Percentiles rank a stretch among this genome's conserved stretches.
Conservation (phyloP, 2,113 vertebrate genomes). For the Taurulus bubalis region DNA sequence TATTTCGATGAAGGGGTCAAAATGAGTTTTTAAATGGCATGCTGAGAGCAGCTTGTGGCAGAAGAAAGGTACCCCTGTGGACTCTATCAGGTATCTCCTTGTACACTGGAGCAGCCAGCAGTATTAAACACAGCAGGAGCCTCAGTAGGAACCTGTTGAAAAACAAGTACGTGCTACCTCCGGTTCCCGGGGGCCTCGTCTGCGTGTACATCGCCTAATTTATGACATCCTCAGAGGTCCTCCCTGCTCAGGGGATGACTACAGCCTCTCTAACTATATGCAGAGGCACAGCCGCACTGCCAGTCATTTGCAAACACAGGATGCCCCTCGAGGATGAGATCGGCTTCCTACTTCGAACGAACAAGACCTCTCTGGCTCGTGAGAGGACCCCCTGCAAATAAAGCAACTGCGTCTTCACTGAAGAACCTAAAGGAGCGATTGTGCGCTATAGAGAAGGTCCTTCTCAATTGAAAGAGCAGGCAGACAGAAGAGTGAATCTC, state of each 20-base stretch:
- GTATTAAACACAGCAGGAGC: constrained; percentile 76
- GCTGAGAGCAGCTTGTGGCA: constrained; percentile 56
- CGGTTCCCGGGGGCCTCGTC: constrained; percentile 59
- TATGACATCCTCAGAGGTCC: constrained; percentile 74
- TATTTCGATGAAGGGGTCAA: constrained; percentile 60
- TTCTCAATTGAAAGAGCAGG: constrained; percentile 55
- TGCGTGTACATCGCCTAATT: constrained; percentile 72
- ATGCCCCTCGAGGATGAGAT: constrained; percentile 58
- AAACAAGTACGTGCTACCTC: constrained; percentile 75
- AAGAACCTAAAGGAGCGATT: constrained; percentile 44
- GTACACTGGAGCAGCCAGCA: constrained; percentile 59
- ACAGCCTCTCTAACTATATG: constrained; percentile 55
- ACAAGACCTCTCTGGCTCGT: constrained; percentile 41
- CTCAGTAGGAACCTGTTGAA: constrained; percentile 69
- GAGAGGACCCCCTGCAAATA: constrained; percentile 47
- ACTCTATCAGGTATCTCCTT: constrained; percentile 74
- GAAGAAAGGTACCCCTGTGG: constrained; percentile 59
- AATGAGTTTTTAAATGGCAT: constrained; percentile 71
- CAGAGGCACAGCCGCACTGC: constrained; percentile 53
- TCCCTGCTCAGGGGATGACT: constrained; percentile 45
- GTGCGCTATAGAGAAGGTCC: constrained; percentile 52
- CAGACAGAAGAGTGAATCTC: constrained; percentile 51
- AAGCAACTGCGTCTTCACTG: constrained; percentile 34
- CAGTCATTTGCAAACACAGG: constrained; percentile 77
- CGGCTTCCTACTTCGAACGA: constrained; percentile 52